phyloP scores from a whole-genome alignment of 2,113 vertebrate genomes.

The Tichodroma muraria region DNA sequence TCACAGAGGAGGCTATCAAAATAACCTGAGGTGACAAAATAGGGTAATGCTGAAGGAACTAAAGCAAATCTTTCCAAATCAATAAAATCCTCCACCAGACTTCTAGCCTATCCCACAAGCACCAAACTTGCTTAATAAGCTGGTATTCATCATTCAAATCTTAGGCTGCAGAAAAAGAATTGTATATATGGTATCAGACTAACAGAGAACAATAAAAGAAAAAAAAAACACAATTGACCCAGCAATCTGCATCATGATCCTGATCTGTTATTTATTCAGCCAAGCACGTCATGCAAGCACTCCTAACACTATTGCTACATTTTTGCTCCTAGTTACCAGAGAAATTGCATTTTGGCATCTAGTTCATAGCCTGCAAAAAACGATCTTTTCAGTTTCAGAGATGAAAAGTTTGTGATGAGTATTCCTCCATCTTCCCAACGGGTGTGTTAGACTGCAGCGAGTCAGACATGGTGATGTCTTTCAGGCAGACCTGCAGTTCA shows the following conservation, averaged over 20 bases:
- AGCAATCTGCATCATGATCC: not conserved
- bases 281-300: not conserved
- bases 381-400: not conserved
- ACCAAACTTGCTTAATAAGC: not conserved
- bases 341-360: not conserved
- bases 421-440: not conserved
- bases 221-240: not conserved
- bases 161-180: not conserved
- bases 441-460: not conserved
- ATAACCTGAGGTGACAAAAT: not conserved
- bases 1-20: not conserved
- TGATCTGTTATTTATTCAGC: not conserved
- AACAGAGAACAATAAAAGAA: not conserved
- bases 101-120: not conserved
- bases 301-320: not conserved
- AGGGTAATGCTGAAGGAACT: not conserved
- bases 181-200: not conserved
- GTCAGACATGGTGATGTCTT: not conserved
- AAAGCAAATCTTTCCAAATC: not conserved
- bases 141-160: not conserved
- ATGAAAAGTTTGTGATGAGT: not conserved
- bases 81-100: not conserved
- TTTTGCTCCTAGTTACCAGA: not conserved
- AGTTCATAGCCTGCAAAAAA: not conserved
- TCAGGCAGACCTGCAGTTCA: not conserved